Percentiles rank a stretch among this genome's conserved stretches.
phyloP scores from a whole-genome alignment of 2,113 vertebrate species.

The Galeopterus variegatus region DNA sequence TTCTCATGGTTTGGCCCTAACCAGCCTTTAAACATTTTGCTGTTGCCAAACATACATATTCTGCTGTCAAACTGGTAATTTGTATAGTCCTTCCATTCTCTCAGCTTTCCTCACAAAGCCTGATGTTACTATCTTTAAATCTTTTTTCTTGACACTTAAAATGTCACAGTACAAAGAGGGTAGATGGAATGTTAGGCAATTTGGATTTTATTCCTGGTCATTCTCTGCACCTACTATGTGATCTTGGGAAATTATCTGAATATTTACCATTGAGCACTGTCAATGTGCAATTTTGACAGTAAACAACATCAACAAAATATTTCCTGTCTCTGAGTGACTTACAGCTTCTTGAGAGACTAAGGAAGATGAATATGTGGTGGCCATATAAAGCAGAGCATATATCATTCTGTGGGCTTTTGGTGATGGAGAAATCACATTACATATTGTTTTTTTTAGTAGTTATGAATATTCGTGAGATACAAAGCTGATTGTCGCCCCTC shows the following conservation, averaged over 20 bases:
- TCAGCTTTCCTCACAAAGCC: neutral
- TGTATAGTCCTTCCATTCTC: neutral
- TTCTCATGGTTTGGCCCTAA: neutral
- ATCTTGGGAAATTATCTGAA: neutral
- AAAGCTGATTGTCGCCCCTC: too few relatives aligned
- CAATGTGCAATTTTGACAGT: neutral
- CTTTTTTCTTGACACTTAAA: neutral
- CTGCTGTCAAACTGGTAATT: neutral
- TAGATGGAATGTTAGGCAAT: neutral
- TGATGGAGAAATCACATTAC: neutral
- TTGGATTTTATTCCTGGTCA: neutral
- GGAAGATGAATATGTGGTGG: accelerated
- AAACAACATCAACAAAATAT: neutral
- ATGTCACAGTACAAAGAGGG: neutral
- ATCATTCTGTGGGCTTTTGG: neutral
- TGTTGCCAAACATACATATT: neutral
- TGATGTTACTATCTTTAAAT: neutral
- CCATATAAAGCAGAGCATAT: neutral
- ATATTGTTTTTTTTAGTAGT: neutral
- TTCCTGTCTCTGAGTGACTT: neutral
- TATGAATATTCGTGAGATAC: too few relatives aligned
- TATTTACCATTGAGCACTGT: neutral
- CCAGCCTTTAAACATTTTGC: neutral
- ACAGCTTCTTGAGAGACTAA: neutral
- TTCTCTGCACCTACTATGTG: neutral